A percentile compares a stretch with the other conserved stretches of the same genome.
These are phyloP conservation scores for Macaca nemestrina DNA, from an alignment of 2,113 vertebrate species.

Conservation along the genomic window DNA sequence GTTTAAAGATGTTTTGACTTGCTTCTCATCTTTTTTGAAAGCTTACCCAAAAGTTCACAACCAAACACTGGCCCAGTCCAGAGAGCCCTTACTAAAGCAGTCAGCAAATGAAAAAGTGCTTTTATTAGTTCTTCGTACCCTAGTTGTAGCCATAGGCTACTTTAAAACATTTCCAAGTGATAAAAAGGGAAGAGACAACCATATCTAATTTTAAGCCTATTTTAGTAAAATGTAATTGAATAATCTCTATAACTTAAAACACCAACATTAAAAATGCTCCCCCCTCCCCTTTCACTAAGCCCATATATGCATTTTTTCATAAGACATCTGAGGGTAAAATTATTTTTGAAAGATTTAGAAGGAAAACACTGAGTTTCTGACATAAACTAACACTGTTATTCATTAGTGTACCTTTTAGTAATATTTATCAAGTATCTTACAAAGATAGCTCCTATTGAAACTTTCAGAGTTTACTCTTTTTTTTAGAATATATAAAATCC, in stretches of 20 bases:
- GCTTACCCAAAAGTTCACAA: constrained; percentile 71
- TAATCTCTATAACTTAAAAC: constrained; percentile 54
- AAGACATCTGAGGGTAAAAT: not conserved
- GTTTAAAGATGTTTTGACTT: constrained; percentile 25
- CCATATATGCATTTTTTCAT: not conserved
- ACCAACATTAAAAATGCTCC: constrained; percentile 39
- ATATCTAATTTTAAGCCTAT: not conserved
- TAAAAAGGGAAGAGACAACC: constrained; percentile 25
- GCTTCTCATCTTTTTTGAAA: constrained; percentile 41
- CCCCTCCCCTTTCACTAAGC: not conserved
- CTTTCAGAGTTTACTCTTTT: constrained; percentile 17
- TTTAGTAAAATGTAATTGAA: constrained; percentile 44
- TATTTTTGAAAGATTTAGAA: not conserved
- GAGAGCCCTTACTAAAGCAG: constrained; percentile 12
- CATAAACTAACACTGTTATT: constrained; percentile 27
- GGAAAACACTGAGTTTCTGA: constrained; percentile 20
- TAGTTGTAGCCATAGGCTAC: constrained; percentile 2
- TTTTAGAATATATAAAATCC: constrained; percentile 41
- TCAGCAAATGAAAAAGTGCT: not conserved
- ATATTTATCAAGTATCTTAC: constrained; percentile 12
- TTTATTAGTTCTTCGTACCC: constrained; percentile 11
- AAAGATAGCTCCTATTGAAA: not conserved
- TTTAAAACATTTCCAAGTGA: constrained; percentile 42
- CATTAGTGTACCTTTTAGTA: constrained; percentile 15
- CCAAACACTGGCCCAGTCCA: constrained; percentile 45